These are phyloP conservation scores for Oligia strigilis DNA, from an alignment of 2,888 invertebrate species.

Conservation along the genomic window DNA sequence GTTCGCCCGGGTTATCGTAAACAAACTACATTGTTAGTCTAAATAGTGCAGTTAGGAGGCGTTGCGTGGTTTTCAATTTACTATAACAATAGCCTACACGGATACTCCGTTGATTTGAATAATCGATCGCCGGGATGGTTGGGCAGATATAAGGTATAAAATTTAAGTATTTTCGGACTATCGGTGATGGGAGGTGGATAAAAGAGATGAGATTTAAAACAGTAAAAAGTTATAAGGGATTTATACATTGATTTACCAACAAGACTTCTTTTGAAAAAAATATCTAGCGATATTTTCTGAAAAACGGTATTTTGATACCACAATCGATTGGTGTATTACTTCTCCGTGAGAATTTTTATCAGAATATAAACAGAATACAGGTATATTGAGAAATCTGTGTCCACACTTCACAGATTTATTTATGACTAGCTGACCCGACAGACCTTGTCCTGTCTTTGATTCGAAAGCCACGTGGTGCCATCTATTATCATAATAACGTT, in stretches of 20 bases:
- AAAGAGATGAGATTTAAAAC: background rate
- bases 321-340: background rate
- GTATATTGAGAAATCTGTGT: background rate
- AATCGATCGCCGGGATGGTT: conserved; percentile 56
- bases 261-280: background rate
- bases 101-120: conserved; percentile 65
- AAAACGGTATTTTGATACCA: background rate
- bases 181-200: conserved; percentile 10
- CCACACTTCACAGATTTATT: background rate
- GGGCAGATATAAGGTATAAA: conserved; percentile 40
- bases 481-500: too few species aligned
- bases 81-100: conserved; percentile 70
- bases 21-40: conserved; percentile 62
- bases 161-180: conserved; percentile 44
- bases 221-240: background rate
- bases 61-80: conserved; percentile 76
- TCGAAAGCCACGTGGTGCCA: too few species aligned
- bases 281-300: background rate
- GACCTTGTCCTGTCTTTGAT: too few species aligned
- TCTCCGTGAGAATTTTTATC: too few species aligned
- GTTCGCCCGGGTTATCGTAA: conserved; percentile 59
- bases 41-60: conserved; percentile 65
- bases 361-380: background rate
- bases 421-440: too few species aligned
- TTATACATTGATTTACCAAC: background rate